Conservation (phyloP, 2,797 vertebrate species). For the Scyliorhinus canicula region DNA sequence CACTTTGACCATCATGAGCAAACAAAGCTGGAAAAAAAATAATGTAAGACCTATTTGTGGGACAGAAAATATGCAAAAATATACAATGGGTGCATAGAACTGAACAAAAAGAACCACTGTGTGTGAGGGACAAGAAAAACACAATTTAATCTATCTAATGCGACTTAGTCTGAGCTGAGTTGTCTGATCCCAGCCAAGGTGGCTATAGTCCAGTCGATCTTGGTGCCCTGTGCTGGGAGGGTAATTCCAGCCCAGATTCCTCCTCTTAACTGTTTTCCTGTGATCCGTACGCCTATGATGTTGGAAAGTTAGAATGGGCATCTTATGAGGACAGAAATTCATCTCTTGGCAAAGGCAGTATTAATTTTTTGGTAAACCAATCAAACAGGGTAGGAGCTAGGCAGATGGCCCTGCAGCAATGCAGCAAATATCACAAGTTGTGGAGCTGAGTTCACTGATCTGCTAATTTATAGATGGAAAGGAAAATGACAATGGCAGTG, state of each 20-base stretch:
- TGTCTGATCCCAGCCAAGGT: not conserved
- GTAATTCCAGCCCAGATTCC: not conserved
- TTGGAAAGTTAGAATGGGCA: not conserved
- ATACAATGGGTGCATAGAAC: not conserved
- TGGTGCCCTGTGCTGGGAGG: not conserved
- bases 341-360: too few species aligned
- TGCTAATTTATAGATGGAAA: not conserved
- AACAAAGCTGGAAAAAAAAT: not conserved
- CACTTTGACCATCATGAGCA: not conserved
- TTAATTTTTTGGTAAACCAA: not conserved
- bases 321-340: not conserved
- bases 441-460: not conserved
- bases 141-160: not conserved
- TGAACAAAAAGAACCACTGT: not conserved
- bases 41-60: not conserved
- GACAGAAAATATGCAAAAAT: not conserved
- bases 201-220: not conserved
- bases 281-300: not conserved
- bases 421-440: not conserved
- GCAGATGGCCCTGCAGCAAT: not conserved
- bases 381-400: not conserved
- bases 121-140: not conserved
- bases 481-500: not conserved
- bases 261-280: not conserved
- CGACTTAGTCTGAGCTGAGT: not conserved